Conservation (phyloP, 2,888 invertebrate species). For the Tetragnatha montana region DNA sequence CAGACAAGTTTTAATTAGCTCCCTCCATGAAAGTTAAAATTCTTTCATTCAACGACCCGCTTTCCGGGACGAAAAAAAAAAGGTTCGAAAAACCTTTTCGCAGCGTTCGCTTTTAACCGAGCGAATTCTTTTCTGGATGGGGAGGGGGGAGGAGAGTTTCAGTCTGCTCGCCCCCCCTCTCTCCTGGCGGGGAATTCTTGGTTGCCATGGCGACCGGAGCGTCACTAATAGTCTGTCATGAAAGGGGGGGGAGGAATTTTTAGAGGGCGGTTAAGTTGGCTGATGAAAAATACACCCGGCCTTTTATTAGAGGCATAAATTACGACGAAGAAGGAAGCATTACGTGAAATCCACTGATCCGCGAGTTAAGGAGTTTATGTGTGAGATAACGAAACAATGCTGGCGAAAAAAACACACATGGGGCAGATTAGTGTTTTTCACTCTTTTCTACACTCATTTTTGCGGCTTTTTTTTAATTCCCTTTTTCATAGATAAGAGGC, state of each 20-base stretch:
- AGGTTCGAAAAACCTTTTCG: background rate
- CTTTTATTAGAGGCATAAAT: slow-evolving; percentile 65
- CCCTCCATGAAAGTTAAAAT: slow-evolving; percentile 42
- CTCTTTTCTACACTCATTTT: background rate
- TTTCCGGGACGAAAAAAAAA: slow-evolving; percentile 30
- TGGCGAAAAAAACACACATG: slow-evolving; percentile 1
- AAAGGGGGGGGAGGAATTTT: slow-evolving; percentile 50
- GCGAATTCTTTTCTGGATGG: slow-evolving; percentile 34
- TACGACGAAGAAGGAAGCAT: slow-evolving; percentile 38
- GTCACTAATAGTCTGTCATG: slow-evolving; percentile 56
- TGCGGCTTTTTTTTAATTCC: background rate
- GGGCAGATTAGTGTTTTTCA: slow-evolving; percentile 13
- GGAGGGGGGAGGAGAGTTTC: background rate
- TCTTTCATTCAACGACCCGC: slow-evolving; percentile 33
- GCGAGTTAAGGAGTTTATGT: slow-evolving; percentile 13
- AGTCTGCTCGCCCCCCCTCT: background rate
- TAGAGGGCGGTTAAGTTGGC: slow-evolving; percentile 44
- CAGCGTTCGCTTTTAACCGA: slow-evolving; percentile 18
- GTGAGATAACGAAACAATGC: background rate
- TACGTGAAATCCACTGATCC: slow-evolving; percentile 51
- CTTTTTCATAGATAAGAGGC: background rate
- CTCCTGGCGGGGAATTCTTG: slow-evolving; percentile 17
- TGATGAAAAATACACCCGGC: slow-evolving; percentile 63
- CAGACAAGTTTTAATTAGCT: slow-evolving; percentile 33
- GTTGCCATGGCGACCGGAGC: slow-evolving; percentile 52